A percentile compares a stretch with the other conserved stretches of the same genome.
phyloP scores from a whole-genome alignment of 2,888 invertebrate species.

The Tetragonula carbonaria region DNA sequence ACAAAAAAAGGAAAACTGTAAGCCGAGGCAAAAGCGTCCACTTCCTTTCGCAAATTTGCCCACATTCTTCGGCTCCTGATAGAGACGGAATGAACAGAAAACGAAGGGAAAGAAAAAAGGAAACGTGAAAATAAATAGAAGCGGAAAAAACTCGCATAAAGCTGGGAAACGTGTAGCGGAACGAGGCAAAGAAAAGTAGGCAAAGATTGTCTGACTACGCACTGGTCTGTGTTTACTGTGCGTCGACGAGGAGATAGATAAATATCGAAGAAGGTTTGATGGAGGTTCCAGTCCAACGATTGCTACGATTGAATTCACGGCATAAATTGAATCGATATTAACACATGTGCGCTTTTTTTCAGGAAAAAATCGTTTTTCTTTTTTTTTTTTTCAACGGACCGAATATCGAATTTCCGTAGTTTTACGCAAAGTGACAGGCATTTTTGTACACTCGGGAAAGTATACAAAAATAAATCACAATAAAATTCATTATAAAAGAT shows the following conservation, averaged over 20 bases:
- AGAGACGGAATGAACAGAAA: background rate
- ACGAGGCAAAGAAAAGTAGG: background rate
- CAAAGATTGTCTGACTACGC: slow-evolving; percentile 1
- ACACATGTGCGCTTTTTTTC: no score
- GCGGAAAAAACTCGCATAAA: background rate
- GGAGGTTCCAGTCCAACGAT: background rate
- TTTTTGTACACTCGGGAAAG: no score
- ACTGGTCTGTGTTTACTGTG: slow-evolving; percentile 20
- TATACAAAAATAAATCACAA: no score
- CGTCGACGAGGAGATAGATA: slow-evolving; percentile 1
- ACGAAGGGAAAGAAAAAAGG: background rate
- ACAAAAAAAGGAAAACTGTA: no score
- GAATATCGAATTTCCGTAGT: no score
- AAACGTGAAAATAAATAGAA: background rate
- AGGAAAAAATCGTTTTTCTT: background rate
- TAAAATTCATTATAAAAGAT: no score
- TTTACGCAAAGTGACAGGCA: no score
- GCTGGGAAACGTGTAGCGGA: background rate
- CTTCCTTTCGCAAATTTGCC: background rate
- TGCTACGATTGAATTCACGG: background rate
- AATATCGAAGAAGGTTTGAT: background rate
- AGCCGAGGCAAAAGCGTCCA: background rate
- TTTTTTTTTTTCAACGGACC: no score
- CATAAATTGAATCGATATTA: slow-evolving; percentile 12
- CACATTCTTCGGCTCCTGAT: background rate